These are phyloP conservation scores for Serinus canaria DNA, from an alignment of 2,113 vertebrate species.

Conservation along the genomic window DNA sequence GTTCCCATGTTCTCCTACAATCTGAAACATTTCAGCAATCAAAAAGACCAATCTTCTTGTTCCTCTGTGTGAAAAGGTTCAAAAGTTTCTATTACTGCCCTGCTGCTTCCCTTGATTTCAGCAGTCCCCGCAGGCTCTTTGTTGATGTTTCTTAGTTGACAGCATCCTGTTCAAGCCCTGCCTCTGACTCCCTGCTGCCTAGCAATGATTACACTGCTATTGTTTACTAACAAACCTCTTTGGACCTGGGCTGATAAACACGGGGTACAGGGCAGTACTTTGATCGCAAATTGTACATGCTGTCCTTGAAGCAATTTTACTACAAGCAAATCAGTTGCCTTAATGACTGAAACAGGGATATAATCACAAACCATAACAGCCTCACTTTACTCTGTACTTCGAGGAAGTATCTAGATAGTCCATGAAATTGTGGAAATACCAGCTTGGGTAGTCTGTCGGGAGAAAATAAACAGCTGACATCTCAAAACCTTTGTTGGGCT, in stretches of 20 bases:
- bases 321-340: not conserved
- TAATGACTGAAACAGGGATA: conserved; percentile 4
- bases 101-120: conserved; percentile 9
- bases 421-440: not conserved
- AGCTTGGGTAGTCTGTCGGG: not conserved
- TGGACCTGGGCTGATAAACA: conserved; percentile 6
- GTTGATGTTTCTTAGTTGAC: not conserved
- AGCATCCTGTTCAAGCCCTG: not conserved
- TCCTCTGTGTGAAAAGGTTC: not conserved
- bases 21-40: conserved; percentile 21
- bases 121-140: not conserved
- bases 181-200: not conserved
- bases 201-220: not conserved
- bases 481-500: not conserved
- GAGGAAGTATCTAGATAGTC: not conserved
- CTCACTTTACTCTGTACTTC: not conserved
- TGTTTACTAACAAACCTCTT: conserved; percentile 46
- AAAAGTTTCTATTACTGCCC: conserved; percentile 26
- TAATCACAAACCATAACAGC: not conserved
- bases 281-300: not conserved
- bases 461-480: not conserved
- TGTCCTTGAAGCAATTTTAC: conserved; percentile 16
- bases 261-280: not conserved
- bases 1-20: not conserved
- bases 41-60: conserved; percentile 18